Evolutionary conservation across 2,797 vertebrate species (phyloP), one percentile per base, ranked within the genome.

Genomic region (Notamacropus eugenii): DNA sequence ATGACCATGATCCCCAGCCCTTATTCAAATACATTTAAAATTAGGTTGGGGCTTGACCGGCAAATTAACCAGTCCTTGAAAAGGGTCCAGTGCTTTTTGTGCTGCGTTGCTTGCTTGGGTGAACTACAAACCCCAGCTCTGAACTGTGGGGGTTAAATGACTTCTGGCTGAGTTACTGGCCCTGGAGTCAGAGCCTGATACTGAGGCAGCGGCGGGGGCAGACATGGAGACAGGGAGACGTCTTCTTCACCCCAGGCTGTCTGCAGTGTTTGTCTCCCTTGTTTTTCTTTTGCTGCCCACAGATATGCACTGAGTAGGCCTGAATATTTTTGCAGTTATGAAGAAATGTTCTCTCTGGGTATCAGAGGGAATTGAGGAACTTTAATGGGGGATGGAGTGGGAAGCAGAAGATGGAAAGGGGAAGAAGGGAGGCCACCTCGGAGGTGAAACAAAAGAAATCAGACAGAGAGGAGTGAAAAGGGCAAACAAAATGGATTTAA

Each of bases 121-220:
- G 91, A 74, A 24, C 2, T 40, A 46, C 59, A 91, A 82, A 92
- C 55, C 27, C n/a, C 40, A 59, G n/a, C 34, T 29, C 1, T 55
- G 19, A 6, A 93, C 16, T 5, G 59, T 1, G 87, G 92, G 82
- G 50, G 59, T 82, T 82, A 82, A 82, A 82, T 46, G 34, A 93
- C 46, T 90, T 94, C 92, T 62, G 90, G 98, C 99, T 97, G 98
- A 98, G 99, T 98, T 99, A 98, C 97, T 98, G 98, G 98, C 98
- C 98, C 98, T 98, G 98, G 98, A 98, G 98, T 98, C 99, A 98
- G 98, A 87, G 40, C 2, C 74, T 82, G 74, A 82, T 82, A 82
- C 40, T 82, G 40, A 82, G 59, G 62, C 55, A 82, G 91, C 55
- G 40, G 95, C 74, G 90, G 62, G 74, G 12, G 59, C 93, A 90